phyloP scores from a whole-genome alignment of 2,888 invertebrate species.

The Archips crataeganus region DNA sequence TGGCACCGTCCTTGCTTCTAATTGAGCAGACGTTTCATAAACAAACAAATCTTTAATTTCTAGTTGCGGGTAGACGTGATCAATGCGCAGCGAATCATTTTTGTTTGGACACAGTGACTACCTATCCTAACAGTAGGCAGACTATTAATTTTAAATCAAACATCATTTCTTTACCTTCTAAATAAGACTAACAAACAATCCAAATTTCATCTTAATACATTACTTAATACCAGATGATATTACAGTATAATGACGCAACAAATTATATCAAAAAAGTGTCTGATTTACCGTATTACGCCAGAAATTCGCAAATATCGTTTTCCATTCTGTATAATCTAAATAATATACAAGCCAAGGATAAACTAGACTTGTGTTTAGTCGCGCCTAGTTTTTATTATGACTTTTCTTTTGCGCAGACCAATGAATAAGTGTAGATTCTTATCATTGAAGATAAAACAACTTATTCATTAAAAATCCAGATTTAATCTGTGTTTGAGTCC shows the following conservation, averaged over 20 bases:
- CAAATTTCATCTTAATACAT: background rate
- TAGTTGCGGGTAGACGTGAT: background rate
- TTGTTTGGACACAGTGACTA: background rate
- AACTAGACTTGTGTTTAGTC: background rate
- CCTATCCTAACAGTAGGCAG: background rate
- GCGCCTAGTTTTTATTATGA: background rate
- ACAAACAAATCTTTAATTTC: conserved; percentile 2
- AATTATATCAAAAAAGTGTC: background rate
- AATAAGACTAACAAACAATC: background rate
- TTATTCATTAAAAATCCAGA: background rate
- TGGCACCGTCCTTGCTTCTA: conserved; percentile 1
- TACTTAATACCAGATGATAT: background rate
- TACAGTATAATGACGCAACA: conserved; percentile 1
- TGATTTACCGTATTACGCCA: background rate
- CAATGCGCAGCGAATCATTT: background rate
- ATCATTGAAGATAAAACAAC: background rate
- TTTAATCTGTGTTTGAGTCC: background rate
- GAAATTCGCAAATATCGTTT: background rate
- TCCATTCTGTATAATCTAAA: background rate
- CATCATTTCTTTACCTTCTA: background rate
- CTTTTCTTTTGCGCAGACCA: background rate
- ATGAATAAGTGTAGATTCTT: background rate
- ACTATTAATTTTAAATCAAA: background rate
- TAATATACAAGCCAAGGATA: background rate
- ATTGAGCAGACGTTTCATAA: conserved; percentile 5